Base-by-base conservation (phyloP, 1,140 invertebrate species). In the Hydropsyche tenuis region DNA sequence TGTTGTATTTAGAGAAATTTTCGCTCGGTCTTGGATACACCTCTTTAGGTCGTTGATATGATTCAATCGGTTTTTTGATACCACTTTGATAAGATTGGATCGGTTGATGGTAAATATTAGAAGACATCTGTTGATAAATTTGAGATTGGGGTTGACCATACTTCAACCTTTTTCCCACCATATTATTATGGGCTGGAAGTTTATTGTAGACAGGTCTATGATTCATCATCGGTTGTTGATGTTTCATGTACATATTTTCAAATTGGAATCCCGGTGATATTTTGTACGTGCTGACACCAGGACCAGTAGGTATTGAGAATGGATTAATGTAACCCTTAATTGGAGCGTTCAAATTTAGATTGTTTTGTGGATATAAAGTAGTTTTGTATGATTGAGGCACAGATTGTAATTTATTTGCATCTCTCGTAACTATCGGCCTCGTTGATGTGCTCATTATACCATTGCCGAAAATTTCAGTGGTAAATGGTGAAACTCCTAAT, bases 281-380 rank as follows among this genome's bases (percentile, higher is more conserved):
- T 77, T 84, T 85, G 77, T 82, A 85, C 46, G 81, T 79, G 23
- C 79, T 77, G 9, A 73, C 18, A 0, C 80, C 74, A 0, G 79
- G 79, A 69, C 82, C 83, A 42, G 80, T 81, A 37, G 80, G 81
- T 46, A 83, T 62, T 0, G 80, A 74, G 73, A 84, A 86, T 1
- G 83, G 85, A 46, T 85, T 85, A 53, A 83, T 77, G 70, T 86
- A 86, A 1, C 82, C 81, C 48, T 83, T 85, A 43, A 86, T 81
- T 0, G 85, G 84, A 74, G 85, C 82, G 66, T 83, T 83, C 0
- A 75, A 73, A 4, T 80, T 73, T 5, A 77, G 77, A 12, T 73
- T 69, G 1, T 79, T 75, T 20, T 77, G 78, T 0, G 80, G 77
- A 2, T 79, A 79, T 7, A 83, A 76, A 0, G 82, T 82, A 0